These are phyloP conservation scores for Coranthus polyacanthus DNA, from an alignment of 2,797 vertebrate genomes.

Conservation along the genomic window DNA sequence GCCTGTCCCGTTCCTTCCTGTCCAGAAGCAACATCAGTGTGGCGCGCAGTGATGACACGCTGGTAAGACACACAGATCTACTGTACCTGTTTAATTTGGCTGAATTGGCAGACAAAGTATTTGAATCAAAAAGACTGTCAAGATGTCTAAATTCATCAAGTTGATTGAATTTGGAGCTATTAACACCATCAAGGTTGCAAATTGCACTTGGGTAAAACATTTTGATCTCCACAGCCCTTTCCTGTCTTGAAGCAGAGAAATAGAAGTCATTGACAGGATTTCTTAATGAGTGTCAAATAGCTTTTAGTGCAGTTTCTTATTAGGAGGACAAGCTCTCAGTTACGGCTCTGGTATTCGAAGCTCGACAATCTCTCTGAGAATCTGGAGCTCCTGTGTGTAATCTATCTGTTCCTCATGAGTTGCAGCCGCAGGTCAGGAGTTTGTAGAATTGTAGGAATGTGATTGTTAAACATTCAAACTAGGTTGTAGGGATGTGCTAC, in stretches of 20 bases:
- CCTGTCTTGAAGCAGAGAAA: constrained; percentile 11
- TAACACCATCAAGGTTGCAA: no score
- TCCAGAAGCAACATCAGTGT: constrained; percentile 99
- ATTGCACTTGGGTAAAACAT: constrained; percentile 10
- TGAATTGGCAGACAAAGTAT: no score
- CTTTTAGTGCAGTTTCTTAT: constrained; percentile 21
- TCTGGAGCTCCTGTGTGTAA: constrained; percentile 30
- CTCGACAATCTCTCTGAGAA: constrained; percentile 14
- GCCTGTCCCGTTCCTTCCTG: constrained; percentile 97
- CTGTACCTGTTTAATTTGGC: no score
- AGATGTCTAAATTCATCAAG: no score
- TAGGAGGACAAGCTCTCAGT: constrained; percentile 19
- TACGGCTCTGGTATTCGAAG: constrained; percentile 43
- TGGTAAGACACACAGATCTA: constrained; percentile 90
- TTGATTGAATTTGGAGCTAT: no score
- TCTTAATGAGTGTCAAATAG: constrained; percentile 28
- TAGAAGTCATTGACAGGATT: constrained; percentile 4
- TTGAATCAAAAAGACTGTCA: no score
- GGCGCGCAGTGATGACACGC: constrained; percentile 95
- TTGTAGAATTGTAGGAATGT: constrained; percentile 31
- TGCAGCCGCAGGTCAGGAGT: constrained; percentile 17
- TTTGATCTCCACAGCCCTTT: not conserved
- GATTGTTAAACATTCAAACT: constrained; percentile 2
- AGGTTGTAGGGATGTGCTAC: constrained; percentile 1
- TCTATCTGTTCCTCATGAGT: constrained; percentile 33